Base-by-base conservation (phyloP, 2,888 invertebrate species). In the Eurytoma adleriae region DNA sequence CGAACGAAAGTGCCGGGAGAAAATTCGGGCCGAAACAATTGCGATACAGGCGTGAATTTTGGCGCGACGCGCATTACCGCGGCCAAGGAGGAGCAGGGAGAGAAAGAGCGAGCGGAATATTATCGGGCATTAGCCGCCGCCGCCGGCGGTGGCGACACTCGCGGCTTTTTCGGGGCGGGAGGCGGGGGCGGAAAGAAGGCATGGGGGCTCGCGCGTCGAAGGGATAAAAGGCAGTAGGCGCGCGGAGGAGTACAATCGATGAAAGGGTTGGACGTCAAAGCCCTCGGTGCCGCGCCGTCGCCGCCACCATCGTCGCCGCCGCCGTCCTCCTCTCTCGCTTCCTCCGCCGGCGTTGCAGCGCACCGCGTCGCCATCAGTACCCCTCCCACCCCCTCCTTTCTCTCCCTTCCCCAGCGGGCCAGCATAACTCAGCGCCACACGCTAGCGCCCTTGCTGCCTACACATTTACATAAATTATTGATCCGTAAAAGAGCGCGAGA, bases 401-500 rank as follows among this genome's bases (percentile, higher is more conserved):
- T 78, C 73, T 84, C 86, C 85, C 87, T 84, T 85, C 83, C 85
- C 85, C 84, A 85, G 83, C 84, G 84, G 85, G 87, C 84, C 85
- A 87, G 89, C 87, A 87, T 90, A 90, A 90, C 90, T 90, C 90
- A 90, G 89, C 88, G 89, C 89, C 90, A 90, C 90, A 89, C 89
- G 89, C 88, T 89, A 89, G 89, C 89, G 87, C 89, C 90, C 90
- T 89, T 88, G 89, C 89, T 88, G 87, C 88, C 88, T 90, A 89
- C 90, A 90, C 90, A 90, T 90, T 90, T 90, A 89, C 90, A 90
- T 90, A 90, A 90, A 90, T 90, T 90, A 90, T 90, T 90, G 90
- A 90, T 90, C 90, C 88, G 88, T 88, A 89, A 88, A 90, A 89
- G 88, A 88, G 87, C 84, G 18, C 40, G 52, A 50, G 27, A 71